phyloP scores from a whole-genome alignment of 2,888 invertebrate species.

The Scaptomyza caliginosa region DNA sequence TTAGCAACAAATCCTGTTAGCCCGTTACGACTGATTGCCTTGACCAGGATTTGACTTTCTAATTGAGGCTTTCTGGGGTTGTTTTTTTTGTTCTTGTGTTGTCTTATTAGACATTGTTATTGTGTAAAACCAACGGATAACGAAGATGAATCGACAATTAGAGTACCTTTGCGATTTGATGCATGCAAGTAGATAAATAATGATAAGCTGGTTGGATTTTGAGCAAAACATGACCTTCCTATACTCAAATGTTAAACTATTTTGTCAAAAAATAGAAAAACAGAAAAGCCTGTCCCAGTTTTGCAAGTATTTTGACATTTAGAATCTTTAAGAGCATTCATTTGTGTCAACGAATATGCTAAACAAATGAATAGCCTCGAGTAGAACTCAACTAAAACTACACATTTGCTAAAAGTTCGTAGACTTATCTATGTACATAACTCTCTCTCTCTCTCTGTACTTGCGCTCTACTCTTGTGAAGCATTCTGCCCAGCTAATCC shows the following conservation, averaged over 20 bases:
- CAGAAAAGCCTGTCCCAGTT: no score
- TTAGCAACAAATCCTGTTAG: conserved; percentile 64
- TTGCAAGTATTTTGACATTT: no score
- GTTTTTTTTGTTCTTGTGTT: background rate
- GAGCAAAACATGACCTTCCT: background rate
- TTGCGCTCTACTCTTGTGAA: background rate
- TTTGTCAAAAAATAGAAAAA: no score
- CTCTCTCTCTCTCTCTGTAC: background rate
- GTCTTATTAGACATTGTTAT: background rate
- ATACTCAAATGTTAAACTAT: no score
- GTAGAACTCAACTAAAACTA: background rate
- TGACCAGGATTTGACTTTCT: conserved; percentile 44
- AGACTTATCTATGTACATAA: conserved; percentile 4
- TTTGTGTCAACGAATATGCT: conserved; percentile 1
- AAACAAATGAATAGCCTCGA: background rate
- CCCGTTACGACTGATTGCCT: conserved; percentile 49
- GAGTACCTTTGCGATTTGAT: background rate
- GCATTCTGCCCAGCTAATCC: conserved; percentile 46
- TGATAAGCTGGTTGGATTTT: background rate
- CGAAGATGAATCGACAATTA: conserved; percentile 9
- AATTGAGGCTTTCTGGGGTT: conserved; percentile 42
- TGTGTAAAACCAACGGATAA: background rate
- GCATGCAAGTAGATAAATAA: conserved; percentile 1
- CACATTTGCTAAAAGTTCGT: background rate
- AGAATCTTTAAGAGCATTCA: no score